A percentile compares a stretch with the other conserved stretches of the same genome.
These are phyloP conservation scores for Heliconius cydno DNA, from an alignment of 2,888 invertebrate species.

Conservation along the genomic window DNA sequence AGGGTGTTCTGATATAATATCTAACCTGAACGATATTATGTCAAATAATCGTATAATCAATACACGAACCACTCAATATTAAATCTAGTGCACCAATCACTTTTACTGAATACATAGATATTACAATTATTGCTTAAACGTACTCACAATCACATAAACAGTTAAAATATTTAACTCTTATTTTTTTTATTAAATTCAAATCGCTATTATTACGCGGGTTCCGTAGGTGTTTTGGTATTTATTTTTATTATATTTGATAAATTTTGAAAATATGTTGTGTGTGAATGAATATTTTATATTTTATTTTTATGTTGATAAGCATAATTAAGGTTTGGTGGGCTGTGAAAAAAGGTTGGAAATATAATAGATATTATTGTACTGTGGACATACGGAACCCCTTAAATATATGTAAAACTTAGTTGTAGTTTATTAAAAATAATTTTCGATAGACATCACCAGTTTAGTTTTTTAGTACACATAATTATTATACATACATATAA, in stretches of 20 bases:
- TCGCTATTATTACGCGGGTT: slow-evolving; percentile 20
- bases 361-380: slow-evolving; percentile 20
- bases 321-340: slow-evolving; percentile 35
- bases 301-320: slow-evolving; percentile 19
- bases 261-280: neutral
- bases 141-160: neutral
- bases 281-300: slow-evolving; percentile 7
- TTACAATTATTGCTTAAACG: neutral
- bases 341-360: slow-evolving; percentile 33
- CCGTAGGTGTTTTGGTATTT: slow-evolving; percentile 24
- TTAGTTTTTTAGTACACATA: neutral
- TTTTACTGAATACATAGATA: slow-evolving; percentile 55
- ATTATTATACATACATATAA: neutral
- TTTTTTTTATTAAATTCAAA: neutral
- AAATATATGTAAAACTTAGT: neutral
- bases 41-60: slow-evolving; percentile 53
- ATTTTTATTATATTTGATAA: neutral
- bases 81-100: slow-evolving; percentile 66
- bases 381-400: slow-evolving; percentile 31
- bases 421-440: slow-evolving; percentile 10
- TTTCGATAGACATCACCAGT: neutral
- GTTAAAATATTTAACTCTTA: neutral
- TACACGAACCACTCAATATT: slow-evolving; percentile 50
- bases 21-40: slow-evolving; percentile 56
- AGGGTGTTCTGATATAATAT: slow-evolving; percentile 49